phyloP scores from a whole-genome alignment of 2,797 vertebrate genomes.

The Malurus splendens region DNA sequence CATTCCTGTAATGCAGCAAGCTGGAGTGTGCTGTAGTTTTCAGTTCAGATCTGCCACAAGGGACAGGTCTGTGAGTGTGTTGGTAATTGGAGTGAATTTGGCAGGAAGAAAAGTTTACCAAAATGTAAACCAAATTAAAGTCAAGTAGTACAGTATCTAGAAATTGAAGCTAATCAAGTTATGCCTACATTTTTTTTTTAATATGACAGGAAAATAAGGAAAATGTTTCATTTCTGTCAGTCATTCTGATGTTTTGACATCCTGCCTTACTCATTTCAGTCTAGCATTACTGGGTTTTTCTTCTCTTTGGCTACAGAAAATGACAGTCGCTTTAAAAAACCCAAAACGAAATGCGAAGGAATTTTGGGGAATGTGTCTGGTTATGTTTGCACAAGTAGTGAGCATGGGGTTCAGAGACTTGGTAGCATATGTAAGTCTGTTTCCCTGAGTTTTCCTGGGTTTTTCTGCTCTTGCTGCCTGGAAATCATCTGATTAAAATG shows the following conservation, averaged over 20 bases:
- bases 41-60: neutral
- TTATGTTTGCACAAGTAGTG: neutral
- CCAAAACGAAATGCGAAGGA: neutral
- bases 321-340: neutral
- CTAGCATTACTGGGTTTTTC: neutral
- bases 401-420: neutral
- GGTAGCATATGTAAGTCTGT: neutral
- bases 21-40: neutral
- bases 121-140: slow-evolving; percentile 7
- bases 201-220: slow-evolving; percentile 13
- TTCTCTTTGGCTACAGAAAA: neutral
- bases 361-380: neutral
- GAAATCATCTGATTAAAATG: neutral
- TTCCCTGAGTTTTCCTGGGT: neutral
- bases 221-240: slow-evolving; percentile 2
- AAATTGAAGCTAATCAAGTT: neutral
- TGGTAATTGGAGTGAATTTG: neutral
- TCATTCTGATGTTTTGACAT: neutral
- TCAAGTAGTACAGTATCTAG: neutral
- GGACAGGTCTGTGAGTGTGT: neutral
- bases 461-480: neutral
- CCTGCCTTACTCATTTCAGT: neutral
- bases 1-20: neutral
- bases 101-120: slow-evolving; percentile 9
- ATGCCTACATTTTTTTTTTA: neutral